Conservation (phyloP, 1,140 invertebrate species). For the Orchestia grillus region DNA sequence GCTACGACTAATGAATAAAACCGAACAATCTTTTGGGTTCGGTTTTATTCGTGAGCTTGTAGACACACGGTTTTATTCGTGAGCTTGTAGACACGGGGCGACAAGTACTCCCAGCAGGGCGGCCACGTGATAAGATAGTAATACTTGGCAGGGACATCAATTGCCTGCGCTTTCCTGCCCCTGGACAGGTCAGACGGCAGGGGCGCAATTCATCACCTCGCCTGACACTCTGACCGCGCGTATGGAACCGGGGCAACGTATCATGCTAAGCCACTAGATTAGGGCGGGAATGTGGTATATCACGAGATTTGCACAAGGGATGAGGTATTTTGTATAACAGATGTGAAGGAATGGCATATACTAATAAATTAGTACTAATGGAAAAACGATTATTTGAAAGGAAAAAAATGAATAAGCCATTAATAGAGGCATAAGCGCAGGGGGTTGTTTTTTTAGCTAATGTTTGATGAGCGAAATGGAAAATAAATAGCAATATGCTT, state of each 20-base stretch:
- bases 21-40: background rate
- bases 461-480: background rate
- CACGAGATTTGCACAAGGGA: background rate
- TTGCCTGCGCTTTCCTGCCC: background rate
- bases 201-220: background rate
- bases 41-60: background rate
- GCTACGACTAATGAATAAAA: background rate
- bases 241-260: background rate
- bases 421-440: background rate
- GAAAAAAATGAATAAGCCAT: too few species aligned
- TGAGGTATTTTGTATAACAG: background rate
- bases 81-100: background rate
- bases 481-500: background rate
- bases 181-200: background rate
- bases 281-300: background rate
- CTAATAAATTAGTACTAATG: background rate
- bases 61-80: background rate
- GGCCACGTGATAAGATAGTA: background rate
- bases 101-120: background rate
- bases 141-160: background rate
- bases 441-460: background rate
- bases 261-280: background rate
- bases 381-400: background rate
- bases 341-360: background rate
- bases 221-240: background rate